These are phyloP conservation scores for Merops nubicus DNA, from an alignment of 2,113 vertebrate genomes.

Conservation along the genomic window DNA sequence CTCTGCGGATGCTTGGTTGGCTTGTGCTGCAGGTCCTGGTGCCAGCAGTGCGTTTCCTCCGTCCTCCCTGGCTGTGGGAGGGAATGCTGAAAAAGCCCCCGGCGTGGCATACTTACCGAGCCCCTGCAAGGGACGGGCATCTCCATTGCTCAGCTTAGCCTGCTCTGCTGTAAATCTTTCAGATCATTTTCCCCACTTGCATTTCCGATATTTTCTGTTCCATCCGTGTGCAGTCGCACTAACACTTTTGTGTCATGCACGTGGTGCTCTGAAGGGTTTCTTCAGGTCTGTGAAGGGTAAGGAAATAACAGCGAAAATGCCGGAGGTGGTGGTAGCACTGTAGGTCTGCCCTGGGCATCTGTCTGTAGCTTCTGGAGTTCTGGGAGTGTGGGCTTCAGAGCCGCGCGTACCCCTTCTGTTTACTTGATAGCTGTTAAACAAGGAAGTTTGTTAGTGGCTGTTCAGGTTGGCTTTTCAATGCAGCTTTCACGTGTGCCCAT, in stretches of 20 bases:
- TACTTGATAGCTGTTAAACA: background rate
- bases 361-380: background rate
- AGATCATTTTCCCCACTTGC: background rate
- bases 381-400: background rate
- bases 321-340: fast-evolving
- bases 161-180: background rate
- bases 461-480: background rate
- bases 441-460: background rate
- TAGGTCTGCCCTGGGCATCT: background rate
- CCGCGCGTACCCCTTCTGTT: fast-evolving
- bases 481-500: fast-evolving
- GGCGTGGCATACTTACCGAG: background rate
- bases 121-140: fast-evolving
- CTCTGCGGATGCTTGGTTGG: fast-evolving
- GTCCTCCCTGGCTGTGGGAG: background rate
- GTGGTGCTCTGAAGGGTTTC: background rate
- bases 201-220: background rate
- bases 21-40: background rate
- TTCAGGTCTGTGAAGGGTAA: background rate
- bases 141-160: fast-evolving
- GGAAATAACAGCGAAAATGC: background rate
- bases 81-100: background rate
- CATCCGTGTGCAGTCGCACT: fast-evolving
- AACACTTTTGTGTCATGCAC: background rate
- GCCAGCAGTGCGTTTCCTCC: background rate